phyloP scores from a whole-genome alignment of 2,888 invertebrate species.

The Neuroscelio doddi region DNA sequence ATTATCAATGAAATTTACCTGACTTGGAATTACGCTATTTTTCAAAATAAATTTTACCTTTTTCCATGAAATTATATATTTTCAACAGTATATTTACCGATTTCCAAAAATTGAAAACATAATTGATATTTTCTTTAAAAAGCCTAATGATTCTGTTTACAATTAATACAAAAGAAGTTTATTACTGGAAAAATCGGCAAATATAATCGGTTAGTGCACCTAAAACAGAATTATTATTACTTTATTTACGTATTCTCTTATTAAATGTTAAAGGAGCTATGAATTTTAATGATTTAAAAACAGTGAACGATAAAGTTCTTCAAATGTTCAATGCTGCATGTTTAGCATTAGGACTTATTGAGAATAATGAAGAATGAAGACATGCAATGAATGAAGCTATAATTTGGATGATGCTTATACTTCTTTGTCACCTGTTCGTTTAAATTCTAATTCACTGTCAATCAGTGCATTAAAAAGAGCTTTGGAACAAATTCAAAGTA shows the following conservation, averaged over 20 bases:
- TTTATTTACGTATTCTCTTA: conserved; percentile 53
- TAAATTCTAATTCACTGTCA: conserved; percentile 52
- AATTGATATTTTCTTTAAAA: too few relatives aligned
- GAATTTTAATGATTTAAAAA: conserved; percentile 51
- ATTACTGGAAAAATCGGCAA: conserved; percentile 28
- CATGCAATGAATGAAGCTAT: conserved; percentile 23
- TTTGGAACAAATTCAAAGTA: conserved; percentile 26
- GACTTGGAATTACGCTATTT: too few relatives aligned
- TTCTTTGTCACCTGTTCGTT: conserved; percentile 57
- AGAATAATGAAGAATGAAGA: conserved; percentile 30
- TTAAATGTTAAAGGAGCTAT: conserved; percentile 50
- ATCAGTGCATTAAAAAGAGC: conserved; percentile 35
- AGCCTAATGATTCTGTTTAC: too few relatives aligned
- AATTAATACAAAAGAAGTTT: conserved; percentile 10
- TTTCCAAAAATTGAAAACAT: too few relatives aligned
- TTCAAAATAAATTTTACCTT: too few relatives aligned
- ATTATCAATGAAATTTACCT: too few relatives aligned
- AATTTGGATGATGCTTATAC: conserved; percentile 28
- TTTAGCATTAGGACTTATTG: conserved; percentile 42
- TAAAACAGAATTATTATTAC: conserved; percentile 53
- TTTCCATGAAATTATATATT: too few relatives aligned
- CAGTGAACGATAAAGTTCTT: conserved; percentile 49
- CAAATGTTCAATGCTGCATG: conserved; percentile 56
- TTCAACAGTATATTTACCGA: too few relatives aligned
- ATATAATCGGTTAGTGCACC: conserved; percentile 49